Evolutionary conservation across 92 coral and sea anemone genomes (phyloP), one percentile per base, ranked within the genome.

Genomic region (Chrysogorgia sp.): DNA sequence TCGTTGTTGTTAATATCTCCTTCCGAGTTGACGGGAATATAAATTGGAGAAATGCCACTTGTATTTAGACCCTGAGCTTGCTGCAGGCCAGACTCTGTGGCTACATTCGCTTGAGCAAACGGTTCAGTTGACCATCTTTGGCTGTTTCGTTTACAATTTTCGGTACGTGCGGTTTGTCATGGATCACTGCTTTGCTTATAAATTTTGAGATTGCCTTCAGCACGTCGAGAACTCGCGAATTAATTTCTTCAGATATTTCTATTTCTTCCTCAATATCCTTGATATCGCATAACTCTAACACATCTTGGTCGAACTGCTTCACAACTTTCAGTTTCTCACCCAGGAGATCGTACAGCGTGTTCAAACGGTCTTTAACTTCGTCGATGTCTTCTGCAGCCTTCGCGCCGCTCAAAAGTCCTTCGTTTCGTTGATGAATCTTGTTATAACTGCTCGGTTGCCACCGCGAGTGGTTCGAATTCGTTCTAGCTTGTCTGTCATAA

Each of bases 211-310:
- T 63, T 28, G 17, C 41, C 40, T 63, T 31, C 40, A 33, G 25
- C 43, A 64, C 76, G 40, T 74, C 85, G 74, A 85, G 48, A 23
- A 69, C 89, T 55, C 85, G 81, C 52, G 75, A 64, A 30, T 85
- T 75, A 17, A 80, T 79, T 70, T 61, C 77, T 40, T 74, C 81
- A 10, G 78, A 80, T 65, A 53, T 82, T 65, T 85, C 82, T 60
- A 74, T 80, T 58, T 80, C 79, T 17, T 22, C 15, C 40, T 62
- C 88, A 40, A 84, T 84, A 32, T 84, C 87, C 19, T 84, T 77
- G 14, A 60, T 71, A 10, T 31, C 56, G 31, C 83, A 77, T 29
- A 24, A 45, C 17, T 61, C 74, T 34, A 67, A 50, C 31, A 84
- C 29, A 49, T 65, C 71, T 21, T 77, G 78, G 80, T 57, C 79